Percentiles rank a stretch among this genome's conserved stretches.
Evolutionary conservation across 1,140 invertebrate species (phyloP).

Genomic region (Eueides isabella): DNA sequence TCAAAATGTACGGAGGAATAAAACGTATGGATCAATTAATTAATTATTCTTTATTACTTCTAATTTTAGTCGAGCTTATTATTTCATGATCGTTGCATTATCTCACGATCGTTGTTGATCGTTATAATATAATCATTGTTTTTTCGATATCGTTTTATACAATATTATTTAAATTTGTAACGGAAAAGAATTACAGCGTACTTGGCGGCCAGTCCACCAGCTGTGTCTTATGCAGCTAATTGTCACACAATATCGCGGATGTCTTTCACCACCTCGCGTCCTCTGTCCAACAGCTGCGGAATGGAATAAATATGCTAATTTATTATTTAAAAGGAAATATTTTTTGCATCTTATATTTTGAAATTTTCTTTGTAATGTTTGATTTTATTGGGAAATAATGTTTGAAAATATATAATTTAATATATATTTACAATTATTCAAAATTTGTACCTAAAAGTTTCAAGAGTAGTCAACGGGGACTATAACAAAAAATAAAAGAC

Average conservation of each 20-base stretch:
- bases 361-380: not conserved
- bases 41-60: too few relatives aligned
- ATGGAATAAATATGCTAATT: not conserved
- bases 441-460: too few relatives aligned
- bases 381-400: not conserved
- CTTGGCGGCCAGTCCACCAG: conserved; percentile 50
- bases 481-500: too few relatives aligned
- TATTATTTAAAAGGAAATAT: conserved; percentile 1
- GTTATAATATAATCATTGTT: not conserved
- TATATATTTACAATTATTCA: too few relatives aligned
- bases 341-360: not conserved
- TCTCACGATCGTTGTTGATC: too few relatives aligned
- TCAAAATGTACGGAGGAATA: too few relatives aligned
- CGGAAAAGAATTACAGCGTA: conserved; percentile 47
- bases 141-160: conserved; percentile 15
- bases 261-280: conserved; percentile 50
- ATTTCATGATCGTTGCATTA: too few relatives aligned
- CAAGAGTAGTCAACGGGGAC: too few relatives aligned
- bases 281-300: conserved; percentile 42
- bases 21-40: too few relatives aligned
- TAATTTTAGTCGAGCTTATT: too few relatives aligned
- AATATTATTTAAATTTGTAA: conserved; percentile 32
- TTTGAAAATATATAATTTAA: not conserved
- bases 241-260: conserved; percentile 60
- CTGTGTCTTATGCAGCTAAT: conserved; percentile 64